phyloP scores from a whole-genome alignment of 2,113 vertebrate species.

The Otus sunia region DNA sequence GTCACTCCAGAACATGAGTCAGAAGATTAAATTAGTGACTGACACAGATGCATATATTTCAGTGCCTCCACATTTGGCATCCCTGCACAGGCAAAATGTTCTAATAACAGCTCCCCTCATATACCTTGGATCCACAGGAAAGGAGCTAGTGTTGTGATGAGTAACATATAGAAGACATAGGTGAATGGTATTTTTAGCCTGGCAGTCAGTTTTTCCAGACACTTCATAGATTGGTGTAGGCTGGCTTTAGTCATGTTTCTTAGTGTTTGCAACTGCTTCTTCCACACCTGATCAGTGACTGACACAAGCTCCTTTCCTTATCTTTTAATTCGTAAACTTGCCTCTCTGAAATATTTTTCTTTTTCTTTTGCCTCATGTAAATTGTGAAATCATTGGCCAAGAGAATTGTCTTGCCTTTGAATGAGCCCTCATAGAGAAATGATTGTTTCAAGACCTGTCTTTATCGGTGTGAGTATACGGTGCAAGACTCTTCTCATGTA shows the following conservation, averaged over 20 bases:
- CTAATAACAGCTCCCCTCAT: not conserved
- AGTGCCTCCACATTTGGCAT: not conserved
- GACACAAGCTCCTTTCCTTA: not conserved
- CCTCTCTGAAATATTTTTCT: not conserved
- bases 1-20: not conserved
- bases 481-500: not conserved
- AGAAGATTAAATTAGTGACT: constrained; percentile 8
- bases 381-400: not conserved
- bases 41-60: constrained; percentile 25
- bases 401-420: not conserved
- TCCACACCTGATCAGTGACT: not conserved
- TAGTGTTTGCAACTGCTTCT: not conserved
- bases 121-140: not conserved
- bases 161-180: not conserved
- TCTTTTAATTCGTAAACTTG: not conserved
- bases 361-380: not conserved
- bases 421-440: not conserved
- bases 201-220: not conserved
- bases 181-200: not conserved
- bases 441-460: not conserved
- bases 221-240: not conserved
- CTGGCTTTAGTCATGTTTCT: not conserved
- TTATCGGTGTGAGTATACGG: not conserved
- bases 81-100: not conserved
- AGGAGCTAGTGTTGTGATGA: not conserved